These are phyloP conservation scores for Ammodramus savannarum DNA, from an alignment of 2,113 vertebrate species.

Conservation along the genomic window DNA sequence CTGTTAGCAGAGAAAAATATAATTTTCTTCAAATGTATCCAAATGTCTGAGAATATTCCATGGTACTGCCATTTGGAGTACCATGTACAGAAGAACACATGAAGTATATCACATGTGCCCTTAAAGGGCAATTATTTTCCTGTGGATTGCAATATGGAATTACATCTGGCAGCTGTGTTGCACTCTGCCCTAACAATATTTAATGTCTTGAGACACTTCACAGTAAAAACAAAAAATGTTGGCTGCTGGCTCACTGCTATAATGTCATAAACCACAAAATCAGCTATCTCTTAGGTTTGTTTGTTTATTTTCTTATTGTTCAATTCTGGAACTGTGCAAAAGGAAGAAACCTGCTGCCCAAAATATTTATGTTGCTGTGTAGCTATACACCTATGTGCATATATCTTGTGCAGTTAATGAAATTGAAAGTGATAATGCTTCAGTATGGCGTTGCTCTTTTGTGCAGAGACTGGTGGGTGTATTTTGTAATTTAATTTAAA, in stretches of 20 bases:
- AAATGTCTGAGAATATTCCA: background rate
- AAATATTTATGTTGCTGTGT: background rate
- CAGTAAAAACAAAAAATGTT: background rate
- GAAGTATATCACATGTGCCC: background rate
- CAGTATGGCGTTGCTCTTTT: background rate
- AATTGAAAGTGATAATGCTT: background rate
- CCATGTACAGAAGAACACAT: background rate
- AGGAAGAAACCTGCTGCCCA: background rate
- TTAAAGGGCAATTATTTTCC: background rate
- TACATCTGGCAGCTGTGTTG: background rate
- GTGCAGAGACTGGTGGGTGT: background rate
- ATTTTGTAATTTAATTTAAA: background rate
- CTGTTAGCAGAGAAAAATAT: background rate
- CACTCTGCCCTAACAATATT: background rate
- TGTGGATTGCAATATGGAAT: background rate
- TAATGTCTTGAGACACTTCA: fast-evolving
- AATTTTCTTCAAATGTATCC: background rate
- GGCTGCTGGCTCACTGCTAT: background rate
- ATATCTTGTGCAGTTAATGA: background rate
- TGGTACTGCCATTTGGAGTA: background rate
- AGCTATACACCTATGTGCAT: background rate
- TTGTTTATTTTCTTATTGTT: background rate
- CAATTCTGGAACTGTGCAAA: fast-evolving
- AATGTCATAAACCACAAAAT: background rate
- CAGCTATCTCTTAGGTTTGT: background rate